Base-by-base conservation (phyloP, 2,113 vertebrate species). In the Notarius lentiginosus region DNA sequence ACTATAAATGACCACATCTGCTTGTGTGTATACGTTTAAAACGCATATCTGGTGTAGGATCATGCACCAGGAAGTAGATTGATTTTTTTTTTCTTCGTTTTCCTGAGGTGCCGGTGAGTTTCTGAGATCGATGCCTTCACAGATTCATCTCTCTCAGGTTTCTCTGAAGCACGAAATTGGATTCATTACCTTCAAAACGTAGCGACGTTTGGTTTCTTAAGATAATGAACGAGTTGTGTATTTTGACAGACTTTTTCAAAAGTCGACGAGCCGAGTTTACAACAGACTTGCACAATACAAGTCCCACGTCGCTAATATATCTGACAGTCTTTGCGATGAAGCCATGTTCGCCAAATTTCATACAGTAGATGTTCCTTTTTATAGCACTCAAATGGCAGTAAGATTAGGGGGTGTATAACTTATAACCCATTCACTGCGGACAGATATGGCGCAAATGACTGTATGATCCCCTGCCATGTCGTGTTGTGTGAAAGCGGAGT, bases 381-480 rank as follows among this genome's bases (percentile, higher is more conserved):
- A 41, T 20, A 7, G 7, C 41, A 51, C 17, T 73, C 9, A 47
- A 18, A 73, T 10, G 24, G 60, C n/a, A 63, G 47, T 80, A 34
- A 49, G 34, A 49, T 73, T 55, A 55, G 17, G 5, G 47, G 58
- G 79, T 72, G 79, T 22, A 11, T 11, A 41, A 41, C 34, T 41
- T 41, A 49, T 58, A 56, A 58, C 53, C 15, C 15, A 56, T 12
- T 30, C 77, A 7, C 41, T 55, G 79, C 47, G 41, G 49, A 82
- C 76, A 61, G 85, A 82, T 79, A 60, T 22, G 22, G 27, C 22
- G 15, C 14, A 53, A 65, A 63, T 47, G 24, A 41, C 70, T 84
- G 58, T 77, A 63, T 65, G 30, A 34, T 85, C 76, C 56, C 49
- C 10, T 79, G n/a, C 73, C 70, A 47, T 83, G 85, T 84, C 86